phyloP scores from a whole-genome alignment of 2,113 vertebrate genomes.

The Psilopogon haemacephalus region DNA sequence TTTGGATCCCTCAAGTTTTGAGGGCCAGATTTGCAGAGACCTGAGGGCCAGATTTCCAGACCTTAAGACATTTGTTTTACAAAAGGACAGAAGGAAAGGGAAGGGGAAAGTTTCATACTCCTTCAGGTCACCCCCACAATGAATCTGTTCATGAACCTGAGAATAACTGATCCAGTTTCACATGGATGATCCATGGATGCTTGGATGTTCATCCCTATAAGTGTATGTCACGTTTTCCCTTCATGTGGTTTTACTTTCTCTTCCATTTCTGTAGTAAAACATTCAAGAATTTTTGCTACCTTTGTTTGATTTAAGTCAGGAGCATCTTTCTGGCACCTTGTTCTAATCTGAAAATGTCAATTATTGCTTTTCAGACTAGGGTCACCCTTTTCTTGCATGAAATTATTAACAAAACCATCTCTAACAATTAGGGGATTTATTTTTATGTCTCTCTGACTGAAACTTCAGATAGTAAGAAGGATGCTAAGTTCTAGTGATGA shows the following conservation, averaged over 20 bases:
- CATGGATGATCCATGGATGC: fast-evolving
- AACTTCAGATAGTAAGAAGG: background rate
- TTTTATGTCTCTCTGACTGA: background rate
- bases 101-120: background rate
- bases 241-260: background rate
- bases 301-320: slow-evolving; percentile 1
- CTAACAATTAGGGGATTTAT: background rate
- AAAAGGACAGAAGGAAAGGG: background rate
- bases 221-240: background rate
- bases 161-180: background rate
- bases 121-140: background rate
- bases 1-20: background rate
- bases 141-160: background rate
- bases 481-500: background rate
- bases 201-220: background rate
- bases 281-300: background rate
- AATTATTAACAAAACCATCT: background rate
- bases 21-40: background rate
- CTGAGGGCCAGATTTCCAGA: no score
- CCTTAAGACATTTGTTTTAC: background rate
- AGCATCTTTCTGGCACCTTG: background rate
- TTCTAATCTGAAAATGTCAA: slow-evolving; percentile 16
- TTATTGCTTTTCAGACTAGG: background rate
- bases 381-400: background rate
- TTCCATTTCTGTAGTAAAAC: background rate